phyloP scores from a whole-genome alignment of 2,113 vertebrate species.

The Mastomys natalensis region DNA sequence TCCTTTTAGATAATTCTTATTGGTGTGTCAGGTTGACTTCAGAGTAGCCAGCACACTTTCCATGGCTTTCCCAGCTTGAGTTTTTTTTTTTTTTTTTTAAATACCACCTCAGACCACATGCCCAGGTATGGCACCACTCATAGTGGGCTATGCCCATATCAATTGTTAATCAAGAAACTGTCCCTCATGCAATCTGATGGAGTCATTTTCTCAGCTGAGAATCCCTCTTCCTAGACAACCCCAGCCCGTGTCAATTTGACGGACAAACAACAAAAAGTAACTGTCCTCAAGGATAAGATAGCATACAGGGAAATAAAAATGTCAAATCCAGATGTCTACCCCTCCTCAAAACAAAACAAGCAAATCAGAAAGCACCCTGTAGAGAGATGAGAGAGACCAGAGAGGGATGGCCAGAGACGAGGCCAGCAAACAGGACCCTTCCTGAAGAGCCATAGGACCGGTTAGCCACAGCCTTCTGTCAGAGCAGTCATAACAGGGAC shows the following conservation, averaged over 20 bases:
- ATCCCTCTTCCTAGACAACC: neutral
- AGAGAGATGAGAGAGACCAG: neutral
- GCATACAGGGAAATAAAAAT: neutral
- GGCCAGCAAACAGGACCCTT: neutral
- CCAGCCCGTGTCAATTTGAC: neutral
- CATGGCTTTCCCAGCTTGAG: neutral
- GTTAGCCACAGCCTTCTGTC: neutral
- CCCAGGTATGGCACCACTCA: neutral
- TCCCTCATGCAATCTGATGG: neutral
- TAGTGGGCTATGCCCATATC: neutral
- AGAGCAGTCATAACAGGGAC: neutral
- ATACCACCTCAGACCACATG: neutral
- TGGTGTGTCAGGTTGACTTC: neutral
- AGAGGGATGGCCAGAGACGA: neutral
- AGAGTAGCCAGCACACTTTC: neutral
- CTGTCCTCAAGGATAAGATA: neutral
- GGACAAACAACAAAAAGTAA: neutral
- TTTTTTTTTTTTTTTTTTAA: neutral
- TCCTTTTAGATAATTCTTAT: neutral
- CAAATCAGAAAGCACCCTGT: neutral
- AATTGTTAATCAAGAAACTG: neutral
- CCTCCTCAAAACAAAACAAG: neutral
- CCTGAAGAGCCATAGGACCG: neutral
- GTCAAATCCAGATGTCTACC: neutral
- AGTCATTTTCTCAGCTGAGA: neutral